Percentiles rank a stretch among this genome's conserved stretches.
Conservation (phyloP, 23 tunicate species). For the Phallusia fumigata region DNA sequence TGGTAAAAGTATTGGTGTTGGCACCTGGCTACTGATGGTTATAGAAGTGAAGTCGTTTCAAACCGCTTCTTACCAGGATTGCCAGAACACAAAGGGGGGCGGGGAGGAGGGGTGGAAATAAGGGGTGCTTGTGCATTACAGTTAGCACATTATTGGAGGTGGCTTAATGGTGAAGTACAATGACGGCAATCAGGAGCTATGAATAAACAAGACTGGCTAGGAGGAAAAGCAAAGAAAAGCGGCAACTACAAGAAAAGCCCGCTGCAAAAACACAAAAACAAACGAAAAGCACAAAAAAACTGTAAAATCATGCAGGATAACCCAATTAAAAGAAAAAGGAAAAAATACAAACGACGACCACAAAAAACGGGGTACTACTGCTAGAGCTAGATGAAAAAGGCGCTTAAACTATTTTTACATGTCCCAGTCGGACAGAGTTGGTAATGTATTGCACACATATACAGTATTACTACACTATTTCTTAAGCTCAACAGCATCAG, state of each 20-base stretch:
- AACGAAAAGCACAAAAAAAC: not conserved
- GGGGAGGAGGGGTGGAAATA: not conserved
- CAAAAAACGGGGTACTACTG: not conserved
- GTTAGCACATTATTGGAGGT: not conserved
- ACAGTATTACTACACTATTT: not conserved
- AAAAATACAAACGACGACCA: not conserved
- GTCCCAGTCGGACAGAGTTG: not conserved
- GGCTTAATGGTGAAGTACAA: no score
- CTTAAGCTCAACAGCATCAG: not conserved
- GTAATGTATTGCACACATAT: slow-evolving; percentile 10
- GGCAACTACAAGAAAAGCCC: slow-evolving; percentile 8
- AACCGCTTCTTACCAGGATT: no score
- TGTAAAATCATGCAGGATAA: slow-evolving; percentile 1
- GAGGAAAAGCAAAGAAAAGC: not conserved
- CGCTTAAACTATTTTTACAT: not conserved
- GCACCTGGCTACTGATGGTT: no score
- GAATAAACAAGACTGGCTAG: not conserved
- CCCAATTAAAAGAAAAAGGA: not conserved
- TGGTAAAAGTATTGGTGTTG: no score
- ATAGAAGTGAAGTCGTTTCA: no score
- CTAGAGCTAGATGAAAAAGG: not conserved
- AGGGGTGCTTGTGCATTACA: not conserved
- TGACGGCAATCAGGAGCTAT: no score
- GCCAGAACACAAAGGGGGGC: not conserved
- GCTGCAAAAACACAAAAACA: not conserved